These are phyloP conservation scores for Falcaria lacertinaria DNA, from an alignment of 2,888 invertebrate genomes.

Conservation along the genomic window DNA sequence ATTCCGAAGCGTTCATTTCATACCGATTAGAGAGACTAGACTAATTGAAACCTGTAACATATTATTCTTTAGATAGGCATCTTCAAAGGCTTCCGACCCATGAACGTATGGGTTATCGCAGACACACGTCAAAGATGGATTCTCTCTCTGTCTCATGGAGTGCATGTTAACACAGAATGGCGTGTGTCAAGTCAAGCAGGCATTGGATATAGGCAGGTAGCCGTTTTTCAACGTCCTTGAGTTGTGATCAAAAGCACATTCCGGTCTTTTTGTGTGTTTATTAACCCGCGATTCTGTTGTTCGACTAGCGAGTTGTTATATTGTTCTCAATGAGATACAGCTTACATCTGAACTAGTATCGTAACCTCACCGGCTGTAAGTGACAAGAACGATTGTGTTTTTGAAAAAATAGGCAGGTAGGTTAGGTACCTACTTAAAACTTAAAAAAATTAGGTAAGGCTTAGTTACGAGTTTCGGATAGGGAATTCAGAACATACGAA, in stretches of 20 bases:
- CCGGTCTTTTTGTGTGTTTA: slow-evolving; percentile 25
- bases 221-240: slow-evolving; percentile 43
- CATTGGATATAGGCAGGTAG: slow-evolving; percentile 44
- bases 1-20: too few relatives aligned
- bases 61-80: too few relatives aligned
- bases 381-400: not conserved
- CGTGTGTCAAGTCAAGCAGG: slow-evolving; percentile 26
- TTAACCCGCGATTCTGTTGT: slow-evolving; percentile 24
- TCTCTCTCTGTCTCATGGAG: slow-evolving; percentile 23
- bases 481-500: too few relatives aligned
- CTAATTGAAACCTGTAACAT: too few relatives aligned
- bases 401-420: not conserved
- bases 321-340: slow-evolving; percentile 19
- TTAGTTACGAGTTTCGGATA: too few relatives aligned
- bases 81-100: too few relatives aligned
- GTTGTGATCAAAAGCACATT: slow-evolving; percentile 29
- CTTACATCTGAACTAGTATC: slow-evolving; percentile 15
- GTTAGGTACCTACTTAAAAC: too few relatives aligned
- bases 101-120: too few relatives aligned
- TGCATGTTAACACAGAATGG: slow-evolving; percentile 21
- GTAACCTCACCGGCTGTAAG: slow-evolving; percentile 12
- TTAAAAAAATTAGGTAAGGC: too few relatives aligned
- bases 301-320: slow-evolving; percentile 5
- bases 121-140: slow-evolving; percentile 17
- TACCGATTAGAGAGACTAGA: too few relatives aligned